Base-by-base conservation (phyloP, 2,888 invertebrate genomes). In the Thysanoteuthis rhombus region DNA sequence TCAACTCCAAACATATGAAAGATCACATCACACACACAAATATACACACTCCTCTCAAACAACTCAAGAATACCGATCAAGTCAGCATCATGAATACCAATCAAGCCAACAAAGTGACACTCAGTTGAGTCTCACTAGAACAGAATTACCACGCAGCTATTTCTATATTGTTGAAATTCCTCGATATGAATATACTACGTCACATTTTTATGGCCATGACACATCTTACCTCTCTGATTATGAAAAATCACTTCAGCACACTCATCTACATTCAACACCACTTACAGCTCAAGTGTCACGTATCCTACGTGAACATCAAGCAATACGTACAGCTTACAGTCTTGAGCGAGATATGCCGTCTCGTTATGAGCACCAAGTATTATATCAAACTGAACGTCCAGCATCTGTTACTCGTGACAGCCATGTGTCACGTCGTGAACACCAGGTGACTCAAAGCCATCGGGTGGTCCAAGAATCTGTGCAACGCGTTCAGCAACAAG, bases 21-120 rank as follows among this genome's bases (percentile, higher is more conserved):
- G 92, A 92, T 42, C 92, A 92, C 32, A 42, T n/a, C 92, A 92
- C n/a, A 32, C 92, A 92, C 92, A 92, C 45, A 92, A 45, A 42
- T 45, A 39, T 92, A 92, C 40, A 92, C 45, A 45, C 25, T 19
- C 92, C 42, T 92, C 32, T 36, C 92, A 92, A 39, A n/a, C 45
- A 92, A 42, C 92, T 42, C 28, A 92, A 92, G 92, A 92, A 6
- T 36, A 75, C n/a, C 92, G 45, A 45, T 92, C 32, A 16, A 40
- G 45, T n/a, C 42, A 90, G 38, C 40, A 32, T 38, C 38, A 90
- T 90, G 90, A 90, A 25, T 39, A 40, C 90, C 90, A 90, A 12
- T 47, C 47, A 47, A 22, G 47, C 47, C 47, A 19, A 42, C 42
- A 42, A n/a, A n/a, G 75, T 75, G 75, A 75, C n/a, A 36, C n/a